Conservation (phyloP, 2,888 invertebrate genomes). For the Lasioglossum leucozonium region DNA sequence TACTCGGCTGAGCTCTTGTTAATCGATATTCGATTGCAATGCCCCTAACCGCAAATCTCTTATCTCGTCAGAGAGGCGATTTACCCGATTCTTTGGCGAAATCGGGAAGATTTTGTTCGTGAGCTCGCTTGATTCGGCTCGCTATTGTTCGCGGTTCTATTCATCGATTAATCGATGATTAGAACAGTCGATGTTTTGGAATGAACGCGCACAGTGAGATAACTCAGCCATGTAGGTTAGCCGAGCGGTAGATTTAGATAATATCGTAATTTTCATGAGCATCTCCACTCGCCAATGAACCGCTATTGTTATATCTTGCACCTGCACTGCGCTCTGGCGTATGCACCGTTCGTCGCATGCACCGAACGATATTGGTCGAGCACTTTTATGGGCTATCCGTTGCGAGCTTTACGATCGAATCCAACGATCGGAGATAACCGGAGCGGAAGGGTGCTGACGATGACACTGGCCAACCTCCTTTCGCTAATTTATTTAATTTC, state of each 20-base stretch:
- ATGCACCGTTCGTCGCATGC: slow-evolving; percentile 35
- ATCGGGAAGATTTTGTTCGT: neutral
- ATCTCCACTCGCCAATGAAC: slow-evolving; percentile 42
- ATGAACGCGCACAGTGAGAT: slow-evolving; percentile 17
- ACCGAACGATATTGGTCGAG: slow-evolving; percentile 40
- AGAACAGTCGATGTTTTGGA: neutral
- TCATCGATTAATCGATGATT: neutral
- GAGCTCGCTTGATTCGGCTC: too few species aligned
- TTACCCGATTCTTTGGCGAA: neutral
- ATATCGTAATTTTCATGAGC: slow-evolving; percentile 53
- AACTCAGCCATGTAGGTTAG: slow-evolving; percentile 17
- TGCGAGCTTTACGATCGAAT: slow-evolving; percentile 45
- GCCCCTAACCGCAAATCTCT: neutral
- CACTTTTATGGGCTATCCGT: slow-evolving; percentile 45
- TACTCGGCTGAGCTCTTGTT: neutral
- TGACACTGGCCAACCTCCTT: slow-evolving; percentile 36
- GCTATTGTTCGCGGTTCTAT: neutral
- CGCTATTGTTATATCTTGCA: slow-evolving; percentile 53
- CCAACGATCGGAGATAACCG: slow-evolving; percentile 34
- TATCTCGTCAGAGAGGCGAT: neutral
- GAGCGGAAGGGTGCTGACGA: slow-evolving; percentile 25
- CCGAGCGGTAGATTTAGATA: slow-evolving; percentile 50
- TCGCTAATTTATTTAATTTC: slow-evolving; percentile 38
- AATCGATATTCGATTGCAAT: neutral
- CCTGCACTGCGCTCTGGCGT: slow-evolving; percentile 38